phyloP scores from a whole-genome alignment of 2,888 invertebrate species.

The Galerucella calmariensis region DNA sequence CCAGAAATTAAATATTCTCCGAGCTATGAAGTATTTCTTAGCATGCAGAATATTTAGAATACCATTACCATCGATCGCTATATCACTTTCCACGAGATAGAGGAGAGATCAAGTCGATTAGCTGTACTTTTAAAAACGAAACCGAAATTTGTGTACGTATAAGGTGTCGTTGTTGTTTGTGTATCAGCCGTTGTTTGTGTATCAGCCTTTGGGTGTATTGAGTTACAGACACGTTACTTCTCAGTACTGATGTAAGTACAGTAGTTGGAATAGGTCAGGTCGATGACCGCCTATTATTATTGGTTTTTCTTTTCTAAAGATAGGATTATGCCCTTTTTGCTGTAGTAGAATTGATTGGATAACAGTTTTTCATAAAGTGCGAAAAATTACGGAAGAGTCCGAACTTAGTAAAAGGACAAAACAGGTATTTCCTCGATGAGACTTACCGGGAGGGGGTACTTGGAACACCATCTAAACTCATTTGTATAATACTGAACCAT shows the following conservation, averaged over 20 bases:
- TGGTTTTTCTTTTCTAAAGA: too few relatives aligned
- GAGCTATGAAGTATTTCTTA: not conserved
- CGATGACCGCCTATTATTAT: not conserved
- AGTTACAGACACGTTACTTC: slow-evolving; percentile 16
- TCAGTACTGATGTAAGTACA: slow-evolving; percentile 6
- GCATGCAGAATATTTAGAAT: not conserved
- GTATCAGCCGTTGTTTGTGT: slow-evolving; percentile 17
- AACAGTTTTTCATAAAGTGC: too few relatives aligned
- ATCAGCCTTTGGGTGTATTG: slow-evolving; percentile 28
- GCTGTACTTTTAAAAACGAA: slow-evolving; percentile 45
- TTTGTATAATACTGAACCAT: too few relatives aligned
- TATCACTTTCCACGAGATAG: slow-evolving; percentile 37
- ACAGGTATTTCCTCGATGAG: too few relatives aligned
- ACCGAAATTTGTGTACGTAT: slow-evolving; percentile 42
- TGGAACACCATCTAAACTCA: too few relatives aligned
- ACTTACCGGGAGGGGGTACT: too few relatives aligned
- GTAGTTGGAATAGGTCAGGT: slow-evolving; percentile 13
- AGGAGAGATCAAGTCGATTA: slow-evolving; percentile 36
- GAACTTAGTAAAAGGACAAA: too few relatives aligned
- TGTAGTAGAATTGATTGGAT: too few relatives aligned
- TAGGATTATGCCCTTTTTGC: too few relatives aligned
- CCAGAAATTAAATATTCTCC: not conserved
- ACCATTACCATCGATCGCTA: slow-evolving; percentile 14
- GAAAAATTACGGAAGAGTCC: too few relatives aligned
- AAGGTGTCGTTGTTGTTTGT: slow-evolving; percentile 16